Conservation (phyloP, 2,113 vertebrate species). For the Thamnaconus septentrionalis region DNA sequence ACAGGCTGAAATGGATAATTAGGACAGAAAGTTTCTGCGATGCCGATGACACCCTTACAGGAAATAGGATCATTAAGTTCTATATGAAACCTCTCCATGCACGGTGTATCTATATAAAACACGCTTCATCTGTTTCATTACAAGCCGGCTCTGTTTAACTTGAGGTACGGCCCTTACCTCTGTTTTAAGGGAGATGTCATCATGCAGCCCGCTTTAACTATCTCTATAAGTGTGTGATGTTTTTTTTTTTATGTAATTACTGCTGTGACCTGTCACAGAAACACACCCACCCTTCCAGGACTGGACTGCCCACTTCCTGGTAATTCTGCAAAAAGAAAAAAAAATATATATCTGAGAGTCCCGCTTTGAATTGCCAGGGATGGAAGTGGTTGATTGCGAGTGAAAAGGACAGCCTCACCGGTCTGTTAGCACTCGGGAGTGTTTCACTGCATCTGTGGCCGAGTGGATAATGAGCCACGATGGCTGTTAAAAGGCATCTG, state of each 20-base stretch:
- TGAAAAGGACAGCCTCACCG: constrained; percentile 44
- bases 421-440: constrained; percentile 28
- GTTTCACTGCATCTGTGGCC: constrained; percentile 27
- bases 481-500: constrained; percentile 59
- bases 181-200: constrained; percentile 65
- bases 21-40: constrained; percentile 79
- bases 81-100: constrained; percentile 65
- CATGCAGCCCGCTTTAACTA: constrained; percentile 50
- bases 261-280: constrained; percentile 47
- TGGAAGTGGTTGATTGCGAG: constrained; percentile 24
- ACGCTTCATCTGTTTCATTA: constrained; percentile 64
- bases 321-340: constrained; percentile 8
- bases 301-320: constrained; percentile 18
- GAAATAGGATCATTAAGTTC: constrained; percentile 78
- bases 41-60: constrained; percentile 71
- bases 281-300: constrained; percentile 38
- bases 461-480: constrained; percentile 62
- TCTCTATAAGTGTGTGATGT: constrained; percentile 57
- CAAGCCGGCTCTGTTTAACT: constrained; percentile 65
- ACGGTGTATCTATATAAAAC: constrained; percentile 54
- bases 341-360: neutral
- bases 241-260: constrained; percentile 44
- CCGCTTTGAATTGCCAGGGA: constrained; percentile 22
- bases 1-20: constrained; percentile 83
- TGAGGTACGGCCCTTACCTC: constrained; percentile 61